Conservation (phyloP, 2,797 vertebrate genomes). For the Mallotus villosus region DNA sequence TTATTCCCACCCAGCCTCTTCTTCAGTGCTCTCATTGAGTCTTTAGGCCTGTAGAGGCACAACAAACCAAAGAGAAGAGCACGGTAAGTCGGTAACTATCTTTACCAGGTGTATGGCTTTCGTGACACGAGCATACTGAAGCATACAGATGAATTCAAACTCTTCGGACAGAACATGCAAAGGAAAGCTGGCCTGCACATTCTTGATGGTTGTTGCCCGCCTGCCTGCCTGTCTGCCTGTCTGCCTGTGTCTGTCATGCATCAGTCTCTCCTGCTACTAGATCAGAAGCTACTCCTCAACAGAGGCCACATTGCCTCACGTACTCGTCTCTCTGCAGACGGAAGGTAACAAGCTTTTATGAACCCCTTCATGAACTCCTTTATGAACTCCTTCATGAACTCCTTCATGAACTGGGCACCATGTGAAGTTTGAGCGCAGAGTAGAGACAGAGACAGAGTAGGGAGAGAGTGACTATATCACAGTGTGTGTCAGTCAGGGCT, state of each 20-base stretch:
- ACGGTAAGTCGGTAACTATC: no score
- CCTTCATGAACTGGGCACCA: slow-evolving; percentile 21
- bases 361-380: slow-evolving; percentile 33
- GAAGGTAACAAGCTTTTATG: slow-evolving; percentile 31
- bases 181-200: neutral
- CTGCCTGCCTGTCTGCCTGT: neutral
- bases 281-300: slow-evolving; percentile 37
- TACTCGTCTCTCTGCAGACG: slow-evolving; percentile 23
- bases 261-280: neutral
- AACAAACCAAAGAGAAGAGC: neutral
- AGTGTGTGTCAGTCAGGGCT: slow-evolving; percentile 5
- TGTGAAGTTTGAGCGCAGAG: neutral
- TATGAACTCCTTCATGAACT: slow-evolving; percentile 34
- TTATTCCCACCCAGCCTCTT: slow-evolving; percentile 76
- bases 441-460: slow-evolving; percentile 10
- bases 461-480: neutral
- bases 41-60: neutral
- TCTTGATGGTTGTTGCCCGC: slow-evolving; percentile 12
- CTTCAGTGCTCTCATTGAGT: slow-evolving; percentile 11
- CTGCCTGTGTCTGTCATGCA: neutral
- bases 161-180: no score
- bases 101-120: no score
- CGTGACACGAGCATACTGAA: no score
- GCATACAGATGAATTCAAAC: no score
- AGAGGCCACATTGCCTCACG: slow-evolving; percentile 31